phyloP scores from a whole-genome alignment of 37 sponge, comb jelly and placozoan species.

The Ianthella basta region DNA sequence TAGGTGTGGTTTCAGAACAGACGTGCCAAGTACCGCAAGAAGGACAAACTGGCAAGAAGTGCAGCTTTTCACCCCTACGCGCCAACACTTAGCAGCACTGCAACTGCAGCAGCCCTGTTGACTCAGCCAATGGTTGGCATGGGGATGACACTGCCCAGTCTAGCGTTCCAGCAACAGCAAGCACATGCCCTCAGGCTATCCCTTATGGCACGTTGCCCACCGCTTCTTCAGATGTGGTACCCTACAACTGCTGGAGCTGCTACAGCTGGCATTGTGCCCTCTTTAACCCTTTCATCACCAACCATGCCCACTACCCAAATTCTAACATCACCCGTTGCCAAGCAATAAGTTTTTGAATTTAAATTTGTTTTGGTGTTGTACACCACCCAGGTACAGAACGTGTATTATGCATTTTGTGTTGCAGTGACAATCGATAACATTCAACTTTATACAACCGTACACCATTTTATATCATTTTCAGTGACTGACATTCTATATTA shows the following conservation, averaged over 20 bases:
- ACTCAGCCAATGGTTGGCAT: not conserved
- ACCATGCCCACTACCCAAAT: not conserved
- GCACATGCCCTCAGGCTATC: not conserved
- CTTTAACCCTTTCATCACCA: not conserved
- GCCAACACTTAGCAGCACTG: not conserved
- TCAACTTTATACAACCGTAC: not conserved
- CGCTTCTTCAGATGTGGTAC: conserved; percentile 28
- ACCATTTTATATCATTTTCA: conserved; percentile 18
- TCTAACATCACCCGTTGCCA: not conserved
- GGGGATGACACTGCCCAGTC: not conserved
- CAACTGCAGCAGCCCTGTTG: not conserved
- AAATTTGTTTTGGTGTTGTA: not conserved
- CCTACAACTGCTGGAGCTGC: not conserved
- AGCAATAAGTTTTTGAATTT: conserved; percentile 14
- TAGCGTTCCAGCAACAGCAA: not conserved
- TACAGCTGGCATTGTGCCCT: not conserved
- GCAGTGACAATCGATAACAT: not conserved
- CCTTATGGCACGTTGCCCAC: not conserved
- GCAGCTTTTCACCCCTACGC: conserved; percentile 9
- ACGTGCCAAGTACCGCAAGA: conserved; percentile 91
- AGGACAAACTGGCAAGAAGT: conserved; percentile 56
- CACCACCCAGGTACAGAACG: not conserved
- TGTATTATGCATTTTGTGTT: conserved; percentile 6
- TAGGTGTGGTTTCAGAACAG: conserved; percentile 96
- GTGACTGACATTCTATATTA: conserved; percentile 11